Percentiles rank a stretch among this genome's conserved stretches.
These are phyloP conservation scores for Perca schrenkii DNA, from an alignment of 2,113 vertebrate species.

Conservation along the genomic window DNA sequence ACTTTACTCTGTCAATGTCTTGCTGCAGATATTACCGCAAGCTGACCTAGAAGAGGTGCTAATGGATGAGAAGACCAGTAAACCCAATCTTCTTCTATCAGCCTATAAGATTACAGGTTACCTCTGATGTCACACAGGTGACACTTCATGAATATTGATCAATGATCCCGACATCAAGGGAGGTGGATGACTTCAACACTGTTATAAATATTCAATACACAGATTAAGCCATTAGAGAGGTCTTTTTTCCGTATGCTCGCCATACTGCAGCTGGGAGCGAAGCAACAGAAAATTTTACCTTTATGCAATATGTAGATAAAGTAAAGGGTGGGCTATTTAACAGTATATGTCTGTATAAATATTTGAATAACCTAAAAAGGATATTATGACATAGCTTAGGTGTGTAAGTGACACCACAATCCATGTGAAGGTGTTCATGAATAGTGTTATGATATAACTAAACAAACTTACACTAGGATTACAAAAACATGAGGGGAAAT, in stretches of 20 bases:
- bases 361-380: neutral
- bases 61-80: constrained; percentile 37
- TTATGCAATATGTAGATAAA: neutral
- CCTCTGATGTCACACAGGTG: constrained; percentile 62
- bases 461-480: neutral
- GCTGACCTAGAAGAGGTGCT: constrained; percentile 46
- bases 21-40: constrained; percentile 14
- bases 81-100: constrained; percentile 47
- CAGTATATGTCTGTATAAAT: neutral
- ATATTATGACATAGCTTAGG: neutral
- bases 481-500: neutral
- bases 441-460: neutral
- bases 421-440: neutral
- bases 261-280: constrained; percentile 3
- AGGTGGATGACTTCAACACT: constrained; percentile 22
- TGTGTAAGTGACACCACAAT: neutral
- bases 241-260: neutral
- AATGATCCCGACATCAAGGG: constrained; percentile 24
- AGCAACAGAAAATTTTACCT: constrained; percentile 1
- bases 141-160: constrained; percentile 43
- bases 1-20: constrained; percentile 14
- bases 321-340: neutral
- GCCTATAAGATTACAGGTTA: constrained; percentile 57
- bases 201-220: constrained; percentile 40
- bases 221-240: constrained; percentile 10